Evolutionary conservation across 2,888 invertebrate genomes (phyloP).

Genomic region (Calliopum simillimum): DNA sequence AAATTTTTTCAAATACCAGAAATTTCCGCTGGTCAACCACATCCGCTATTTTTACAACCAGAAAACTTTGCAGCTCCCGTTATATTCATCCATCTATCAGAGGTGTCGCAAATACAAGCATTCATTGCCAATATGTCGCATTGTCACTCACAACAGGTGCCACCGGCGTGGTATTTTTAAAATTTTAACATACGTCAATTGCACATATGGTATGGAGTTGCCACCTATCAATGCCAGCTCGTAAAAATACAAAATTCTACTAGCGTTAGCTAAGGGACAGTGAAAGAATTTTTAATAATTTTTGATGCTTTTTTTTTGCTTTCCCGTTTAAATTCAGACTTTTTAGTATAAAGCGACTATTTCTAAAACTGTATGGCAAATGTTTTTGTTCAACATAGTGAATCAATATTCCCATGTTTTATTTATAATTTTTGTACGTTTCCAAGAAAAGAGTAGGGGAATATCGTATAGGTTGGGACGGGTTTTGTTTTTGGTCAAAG

Average conservation of each 20-base stretch:
- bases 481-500: too few species aligned
- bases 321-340: too few species aligned
- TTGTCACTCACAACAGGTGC: slow-evolving; percentile 22
- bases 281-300: too few species aligned
- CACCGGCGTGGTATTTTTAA: slow-evolving; percentile 21
- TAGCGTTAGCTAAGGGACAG: too few species aligned
- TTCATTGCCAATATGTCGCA: slow-evolving; percentile 9
- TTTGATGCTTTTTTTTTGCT: too few species aligned
- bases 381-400: too few species aligned
- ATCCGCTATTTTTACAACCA: slow-evolving; percentile 15
- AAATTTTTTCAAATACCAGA: neutral
- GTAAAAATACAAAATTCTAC: slow-evolving; percentile 25
- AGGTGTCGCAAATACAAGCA: slow-evolving; percentile 11
- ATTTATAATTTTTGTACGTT: too few species aligned
- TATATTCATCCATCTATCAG: neutral
- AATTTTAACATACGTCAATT: slow-evolving; percentile 40
- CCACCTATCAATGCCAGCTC: slow-evolving; percentile 56
- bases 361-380: too few species aligned
- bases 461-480: too few species aligned
- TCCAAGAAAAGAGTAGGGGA: too few species aligned
- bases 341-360: too few species aligned
- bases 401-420: too few species aligned
- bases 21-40: slow-evolving; percentile 30
- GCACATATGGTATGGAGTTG: slow-evolving; percentile 48
- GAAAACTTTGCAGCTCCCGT: neutral